Conservation (phyloP, 2,113 vertebrate species). For the Pygathrix nemaeus region DNA sequence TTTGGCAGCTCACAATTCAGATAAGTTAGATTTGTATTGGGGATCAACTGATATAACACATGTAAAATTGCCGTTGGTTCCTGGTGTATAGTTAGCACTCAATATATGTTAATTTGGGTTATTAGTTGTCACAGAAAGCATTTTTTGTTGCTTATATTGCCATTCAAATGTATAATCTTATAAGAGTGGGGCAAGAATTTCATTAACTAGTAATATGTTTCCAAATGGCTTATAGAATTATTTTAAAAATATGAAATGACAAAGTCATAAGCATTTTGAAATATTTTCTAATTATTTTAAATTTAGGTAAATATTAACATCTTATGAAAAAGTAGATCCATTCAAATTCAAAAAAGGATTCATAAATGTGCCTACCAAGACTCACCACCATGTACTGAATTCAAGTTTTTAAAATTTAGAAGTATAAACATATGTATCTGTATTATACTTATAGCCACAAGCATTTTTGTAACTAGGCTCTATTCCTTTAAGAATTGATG, state of each 20-base stretch:
- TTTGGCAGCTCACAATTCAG: not conserved
- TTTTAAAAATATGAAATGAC: not conserved
- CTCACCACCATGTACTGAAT: not conserved
- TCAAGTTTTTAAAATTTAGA: not conserved
- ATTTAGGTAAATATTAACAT: not conserved
- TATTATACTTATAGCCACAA: not conserved
- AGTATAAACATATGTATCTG: not conserved
- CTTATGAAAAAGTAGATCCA: not conserved
- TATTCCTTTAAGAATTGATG: not conserved
- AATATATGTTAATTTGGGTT: not conserved
- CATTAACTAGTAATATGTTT: not conserved
- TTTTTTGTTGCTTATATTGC: not conserved
- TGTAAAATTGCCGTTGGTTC: not conserved
- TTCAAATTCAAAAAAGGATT: not conserved
- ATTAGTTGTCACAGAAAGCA: not conserved
- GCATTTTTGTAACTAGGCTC: not conserved
- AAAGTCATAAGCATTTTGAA: not conserved
- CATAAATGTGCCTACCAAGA: not conserved
- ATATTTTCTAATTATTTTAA: slow-evolving; percentile 10
- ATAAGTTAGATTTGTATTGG: not conserved
- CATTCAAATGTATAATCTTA: not conserved
- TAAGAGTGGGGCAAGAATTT: not conserved
- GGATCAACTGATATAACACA: not conserved
- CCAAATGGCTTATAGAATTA: not conserved
- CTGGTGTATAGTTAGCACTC: not conserved